Base-by-base conservation (phyloP, 2,888 invertebrate species). In the Pycnomerus fuliginosus region DNA sequence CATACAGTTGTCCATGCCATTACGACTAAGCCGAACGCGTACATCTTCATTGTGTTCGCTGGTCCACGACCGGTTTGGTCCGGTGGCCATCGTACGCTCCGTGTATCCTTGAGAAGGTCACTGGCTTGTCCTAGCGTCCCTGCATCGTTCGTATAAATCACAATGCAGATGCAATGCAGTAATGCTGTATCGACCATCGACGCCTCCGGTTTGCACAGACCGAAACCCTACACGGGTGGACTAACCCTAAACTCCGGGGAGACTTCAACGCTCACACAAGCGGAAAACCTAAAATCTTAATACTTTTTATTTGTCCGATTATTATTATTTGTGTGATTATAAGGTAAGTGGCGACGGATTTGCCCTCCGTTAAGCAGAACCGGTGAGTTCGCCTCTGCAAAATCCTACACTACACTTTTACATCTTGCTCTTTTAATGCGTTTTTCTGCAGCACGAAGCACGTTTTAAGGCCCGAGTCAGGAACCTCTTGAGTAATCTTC, bases 21-120 rank as follows among this genome's bases (percentile, higher is more conserved):
- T 45, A 41, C 46, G 40, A 49, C 44, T 17, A 34, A 42, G 40
- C 40, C 40, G 47, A 41, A 43, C 49, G 46, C 47, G 53, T 56
- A 59, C 53, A 55, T 59, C 59, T 57, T 59, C 54, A 57, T 59
- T 56, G 54, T 55, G 49, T 36, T 23, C 40, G 37, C 48, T 25
- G 45, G 44, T 43, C 42, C 34, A 46, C 45, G 55, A 57, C 59
- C 55, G 59, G 59, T 57, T 59, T 58, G 48, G 50, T 52, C 47
- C 46, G 49, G 48, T 43, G 43, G 25, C 34, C 35, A 44, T 45
- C 30, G 46, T 32, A 40, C 32, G 42, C 43, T 29, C 39, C 15
- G 17, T 15, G 61, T 66, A 67, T 64, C 69, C 69, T 69, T 69
- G 67, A 66, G 67, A 69, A 69, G 69, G 68, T 69, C 68, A 68